A percentile compares a stretch with the other conserved stretches of the same genome.
phyloP scores from a whole-genome alignment of 2,797 vertebrate species.

The Argentina silus region DNA sequence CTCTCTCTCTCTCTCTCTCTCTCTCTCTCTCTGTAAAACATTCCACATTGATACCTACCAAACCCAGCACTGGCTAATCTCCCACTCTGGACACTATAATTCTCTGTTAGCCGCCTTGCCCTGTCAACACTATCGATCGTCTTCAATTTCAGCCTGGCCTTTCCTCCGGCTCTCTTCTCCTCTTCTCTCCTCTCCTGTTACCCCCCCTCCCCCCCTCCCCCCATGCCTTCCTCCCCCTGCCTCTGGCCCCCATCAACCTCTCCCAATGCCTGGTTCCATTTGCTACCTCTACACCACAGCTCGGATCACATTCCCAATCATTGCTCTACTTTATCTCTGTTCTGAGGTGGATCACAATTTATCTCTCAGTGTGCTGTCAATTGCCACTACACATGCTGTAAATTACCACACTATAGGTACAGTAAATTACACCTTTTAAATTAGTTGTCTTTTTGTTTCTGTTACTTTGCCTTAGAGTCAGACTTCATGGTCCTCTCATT shows the following conservation, averaged over 20 bases:
- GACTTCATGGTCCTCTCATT: neutral
- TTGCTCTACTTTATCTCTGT: slow-evolving; percentile 31
- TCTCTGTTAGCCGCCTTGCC: slow-evolving; percentile 33
- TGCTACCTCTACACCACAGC: neutral
- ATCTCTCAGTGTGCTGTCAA: slow-evolving; percentile 33
- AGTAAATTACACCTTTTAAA: neutral
- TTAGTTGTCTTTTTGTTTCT: neutral
- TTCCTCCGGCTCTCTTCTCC: slow-evolving; percentile 3
- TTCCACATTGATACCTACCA: slow-evolving; percentile 29
- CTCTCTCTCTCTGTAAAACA: slow-evolving; percentile 12
- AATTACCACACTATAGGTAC: neutral
- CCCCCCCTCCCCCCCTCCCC: too few relatives aligned
- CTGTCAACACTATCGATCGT: slow-evolving; percentile 36
- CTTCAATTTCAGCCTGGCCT: slow-evolving; percentile 34
- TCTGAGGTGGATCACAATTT: slow-evolving; percentile 26
- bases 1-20: neutral
- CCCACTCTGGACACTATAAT: slow-evolving; percentile 31
- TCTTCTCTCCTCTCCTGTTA: neutral
- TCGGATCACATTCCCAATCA: neutral
- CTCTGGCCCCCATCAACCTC: neutral
- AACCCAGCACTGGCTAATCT: slow-evolving; percentile 41
- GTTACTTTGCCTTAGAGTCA: neutral
- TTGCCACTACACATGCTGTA: slow-evolving; percentile 9
- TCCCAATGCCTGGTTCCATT: neutral
- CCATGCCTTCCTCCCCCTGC: too few relatives aligned